Evolutionary conservation across 2,113 vertebrate genomes (phyloP), one percentile per base, ranked within the genome.

Genomic region (Hippocampus mohnikei): DNA sequence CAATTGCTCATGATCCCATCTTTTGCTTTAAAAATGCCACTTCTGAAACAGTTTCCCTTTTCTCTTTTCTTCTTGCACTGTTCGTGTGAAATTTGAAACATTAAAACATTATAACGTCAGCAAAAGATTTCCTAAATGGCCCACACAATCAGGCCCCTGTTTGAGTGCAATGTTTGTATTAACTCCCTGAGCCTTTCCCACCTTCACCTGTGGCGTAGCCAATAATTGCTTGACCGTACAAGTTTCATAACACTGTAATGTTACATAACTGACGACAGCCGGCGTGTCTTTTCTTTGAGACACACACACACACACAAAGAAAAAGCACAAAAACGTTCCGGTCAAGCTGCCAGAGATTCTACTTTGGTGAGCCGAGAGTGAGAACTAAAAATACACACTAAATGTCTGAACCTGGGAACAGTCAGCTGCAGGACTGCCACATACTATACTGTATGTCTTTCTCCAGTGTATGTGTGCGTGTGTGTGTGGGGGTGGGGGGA

Each of bases 301-400:
- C 37, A 65, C 12, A 11, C 16, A 65, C 13, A 11, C 16, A 52
- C 5, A 52, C 1, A 52, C 10, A 37, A 15, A 63, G 42, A 42
- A 16, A 44, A 64, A 44, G n/a, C 41, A 65, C 62, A 65, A 64
- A 11, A 41, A 44, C n/a, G 44, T 65, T 65, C 62, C 41, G 44
- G n/a, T 46, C n/a, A 25, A 65, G 62, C 41, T 46, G 62, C 62
- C 62, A 46, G 13, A 44, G 62, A 65, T 65, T 23, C 6, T 25
- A 42, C 21, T 25, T 41, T 16, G 62, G 62, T 44, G 63, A 65
- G 23, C 46, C 46, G 63, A 46, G 23, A 64, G 21, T 16, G 40
- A 4, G 40, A 44, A 20, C n/a, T 46, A 65, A 65, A 65, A 27
- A 65, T 48, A 46, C 63, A 18, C 63, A 27, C 41, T 1, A 27